Evolutionary conservation across 1,140 invertebrate species (phyloP).

Genomic region (Cotesia chilonis): DNA sequence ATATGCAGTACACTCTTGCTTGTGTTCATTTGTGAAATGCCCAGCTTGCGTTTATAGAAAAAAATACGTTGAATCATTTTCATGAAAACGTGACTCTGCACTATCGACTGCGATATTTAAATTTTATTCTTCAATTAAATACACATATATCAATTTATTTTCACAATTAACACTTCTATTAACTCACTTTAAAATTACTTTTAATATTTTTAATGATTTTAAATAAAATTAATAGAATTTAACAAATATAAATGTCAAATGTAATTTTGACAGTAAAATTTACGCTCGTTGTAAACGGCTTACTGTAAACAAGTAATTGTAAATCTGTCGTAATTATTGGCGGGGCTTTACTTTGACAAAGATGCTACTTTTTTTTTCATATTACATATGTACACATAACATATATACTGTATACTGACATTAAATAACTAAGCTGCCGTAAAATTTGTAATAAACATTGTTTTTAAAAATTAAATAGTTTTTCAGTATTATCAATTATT

Average conservation of each 20-base stretch:
- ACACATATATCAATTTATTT: neutral
- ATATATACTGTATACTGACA: no score
- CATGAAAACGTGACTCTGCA: neutral
- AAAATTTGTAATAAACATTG: no score
- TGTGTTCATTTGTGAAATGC: slow-evolving; percentile 7
- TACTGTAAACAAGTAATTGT: neutral
- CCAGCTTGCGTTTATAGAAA: slow-evolving; percentile 8
- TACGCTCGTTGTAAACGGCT: neutral
- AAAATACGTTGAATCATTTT: neutral
- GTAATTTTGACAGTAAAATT: slow-evolving; percentile 6
- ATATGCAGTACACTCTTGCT: no score
- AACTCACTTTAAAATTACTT: neutral
- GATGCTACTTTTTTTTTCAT: neutral
- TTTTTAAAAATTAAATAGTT: no score
- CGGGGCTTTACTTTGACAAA: slow-evolving; percentile 3
- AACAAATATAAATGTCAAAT: neutral
- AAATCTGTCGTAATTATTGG: slow-evolving; percentile 1
- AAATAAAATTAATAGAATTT: neutral
- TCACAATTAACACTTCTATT: neutral
- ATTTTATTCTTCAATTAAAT: neutral
- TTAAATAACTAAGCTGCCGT: no score
- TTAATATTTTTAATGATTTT: neutral
- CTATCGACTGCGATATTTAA: slow-evolving; percentile 13
- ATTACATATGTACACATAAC: neutral
- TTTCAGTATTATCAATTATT: no score